Evolutionary conservation across 2,888 invertebrate species (phyloP).

Genomic region (Halictus quadricinctus): DNA sequence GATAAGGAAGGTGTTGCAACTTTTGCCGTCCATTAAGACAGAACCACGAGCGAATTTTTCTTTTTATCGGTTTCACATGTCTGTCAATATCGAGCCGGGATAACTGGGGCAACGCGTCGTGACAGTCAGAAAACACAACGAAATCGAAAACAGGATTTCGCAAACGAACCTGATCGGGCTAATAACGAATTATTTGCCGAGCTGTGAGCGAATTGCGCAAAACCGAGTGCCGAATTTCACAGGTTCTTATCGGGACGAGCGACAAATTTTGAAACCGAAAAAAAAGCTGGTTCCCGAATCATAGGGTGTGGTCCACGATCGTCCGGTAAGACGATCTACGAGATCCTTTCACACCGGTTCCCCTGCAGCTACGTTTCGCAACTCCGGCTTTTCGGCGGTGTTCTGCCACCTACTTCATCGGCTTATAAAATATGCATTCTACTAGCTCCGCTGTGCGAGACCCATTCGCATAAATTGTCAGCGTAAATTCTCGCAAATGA

Average conservation of each 20-base stretch:
- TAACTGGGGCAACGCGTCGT: background rate
- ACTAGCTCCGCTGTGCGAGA: too few species aligned
- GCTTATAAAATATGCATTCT: too few species aligned
- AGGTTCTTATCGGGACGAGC: background rate
- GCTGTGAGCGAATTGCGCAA: slow-evolving; percentile 23
- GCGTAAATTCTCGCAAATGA: too few species aligned
- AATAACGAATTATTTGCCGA: background rate
- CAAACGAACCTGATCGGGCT: slow-evolving; percentile 15
- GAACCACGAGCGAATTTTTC: background rate
- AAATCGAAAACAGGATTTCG: slow-evolving; percentile 1
- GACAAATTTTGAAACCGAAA: slow-evolving; percentile 33
- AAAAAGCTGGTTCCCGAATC: slow-evolving; percentile 63
- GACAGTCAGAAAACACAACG: background rate
- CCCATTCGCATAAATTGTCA: background rate
- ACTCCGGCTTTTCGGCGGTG: slow-evolving; percentile 20
- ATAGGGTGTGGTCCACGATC: slow-evolving; percentile 59
- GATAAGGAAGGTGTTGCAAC: background rate
- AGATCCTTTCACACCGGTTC: slow-evolving; percentile 56
- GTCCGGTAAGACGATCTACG: slow-evolving; percentile 29
- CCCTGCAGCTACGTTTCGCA: slow-evolving; percentile 25
- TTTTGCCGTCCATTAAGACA: background rate
- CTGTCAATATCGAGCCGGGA: background rate
- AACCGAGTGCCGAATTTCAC: slow-evolving; percentile 9
- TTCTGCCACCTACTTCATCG: background rate
- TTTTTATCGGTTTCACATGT: background rate